phyloP scores from a whole-genome alignment of 1,140 invertebrate species.

The Bombyx mori region DNA sequence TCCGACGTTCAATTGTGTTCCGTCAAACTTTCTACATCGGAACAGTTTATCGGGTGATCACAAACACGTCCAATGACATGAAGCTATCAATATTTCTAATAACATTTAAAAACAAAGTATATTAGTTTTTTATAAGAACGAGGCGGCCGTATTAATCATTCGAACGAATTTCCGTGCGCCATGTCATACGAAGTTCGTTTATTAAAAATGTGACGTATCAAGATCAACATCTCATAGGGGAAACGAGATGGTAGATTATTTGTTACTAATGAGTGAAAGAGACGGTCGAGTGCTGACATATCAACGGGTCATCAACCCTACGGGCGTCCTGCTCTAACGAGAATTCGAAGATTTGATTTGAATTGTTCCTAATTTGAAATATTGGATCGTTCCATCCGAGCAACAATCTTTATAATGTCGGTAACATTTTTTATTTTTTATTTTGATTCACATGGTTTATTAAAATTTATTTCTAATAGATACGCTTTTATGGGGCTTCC shows the following conservation, averaged over 20 bases:
- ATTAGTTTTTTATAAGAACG: slow-evolving; percentile 58
- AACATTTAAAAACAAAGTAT: slow-evolving; percentile 67
- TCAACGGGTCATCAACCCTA: slow-evolving; percentile 69
- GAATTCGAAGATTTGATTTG: slow-evolving; percentile 68
- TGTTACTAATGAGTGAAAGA: slow-evolving; percentile 29
- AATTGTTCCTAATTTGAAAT: slow-evolving; percentile 68
- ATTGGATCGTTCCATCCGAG: slow-evolving; percentile 42
- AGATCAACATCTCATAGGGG: slow-evolving; percentile 63
- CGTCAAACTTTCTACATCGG: slow-evolving; percentile 58
- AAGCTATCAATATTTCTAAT: slow-evolving; percentile 71
- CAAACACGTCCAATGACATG: slow-evolving; percentile 64
- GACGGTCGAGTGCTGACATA: slow-evolving; percentile 60
- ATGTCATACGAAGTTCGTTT: slow-evolving; percentile 70
- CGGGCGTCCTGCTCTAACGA: slow-evolving; percentile 64
- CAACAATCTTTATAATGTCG: slow-evolving; percentile 28
- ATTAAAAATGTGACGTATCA: slow-evolving; percentile 72
- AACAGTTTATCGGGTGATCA: slow-evolving; percentile 62
- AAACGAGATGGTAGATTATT: slow-evolving; percentile 41
- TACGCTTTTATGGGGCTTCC: slow-evolving; percentile 43
- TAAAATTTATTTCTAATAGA: slow-evolving; percentile 48
- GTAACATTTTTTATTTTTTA: slow-evolving; percentile 17
- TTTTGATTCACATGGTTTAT: slow-evolving; percentile 39
- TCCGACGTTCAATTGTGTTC: slow-evolving; percentile 47
- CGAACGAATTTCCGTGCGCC: slow-evolving; percentile 66
- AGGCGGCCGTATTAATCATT: slow-evolving; percentile 68